These are phyloP conservation scores for Riparia riparia DNA, from an alignment of 2,113 vertebrate species.

Conservation along the genomic window DNA sequence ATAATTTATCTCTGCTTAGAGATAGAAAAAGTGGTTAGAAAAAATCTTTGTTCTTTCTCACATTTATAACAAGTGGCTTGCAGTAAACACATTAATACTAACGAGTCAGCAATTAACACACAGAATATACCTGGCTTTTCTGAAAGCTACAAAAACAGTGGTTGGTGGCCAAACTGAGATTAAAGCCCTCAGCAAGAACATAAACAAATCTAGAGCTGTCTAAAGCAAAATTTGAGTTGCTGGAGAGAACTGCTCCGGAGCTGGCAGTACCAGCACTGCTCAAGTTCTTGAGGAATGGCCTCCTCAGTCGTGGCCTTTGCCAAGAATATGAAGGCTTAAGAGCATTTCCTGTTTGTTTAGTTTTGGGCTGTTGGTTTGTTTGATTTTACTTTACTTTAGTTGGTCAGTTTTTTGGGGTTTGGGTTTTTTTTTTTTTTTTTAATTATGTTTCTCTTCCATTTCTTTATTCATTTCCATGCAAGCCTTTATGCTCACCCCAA, in stretches of 20 bases:
- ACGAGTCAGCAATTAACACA: background rate
- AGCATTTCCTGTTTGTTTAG: background rate
- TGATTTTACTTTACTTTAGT: background rate
- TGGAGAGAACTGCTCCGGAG: background rate
- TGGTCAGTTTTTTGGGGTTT: background rate
- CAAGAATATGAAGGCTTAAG: background rate
- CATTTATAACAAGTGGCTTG: background rate
- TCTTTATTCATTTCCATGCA: background rate
- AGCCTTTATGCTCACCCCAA: accelerated
- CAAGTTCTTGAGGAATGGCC: accelerated
- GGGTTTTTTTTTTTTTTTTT: background rate
- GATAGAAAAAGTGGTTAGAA: background rate
- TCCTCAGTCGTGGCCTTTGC: background rate
- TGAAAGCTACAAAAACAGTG: background rate
- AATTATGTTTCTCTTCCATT: background rate
- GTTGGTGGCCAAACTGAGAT: background rate
- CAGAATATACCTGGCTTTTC: background rate
- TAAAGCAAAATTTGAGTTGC: background rate
- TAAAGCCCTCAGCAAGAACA: background rate
- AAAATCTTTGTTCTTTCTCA: background rate
- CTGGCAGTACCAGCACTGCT: accelerated
- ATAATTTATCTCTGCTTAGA: background rate
- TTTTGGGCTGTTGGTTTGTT: background rate
- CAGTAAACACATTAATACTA: background rate
- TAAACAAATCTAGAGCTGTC: background rate